phyloP scores from a whole-genome alignment of 2,888 invertebrate genomes.

The Tinea trinotella region DNA sequence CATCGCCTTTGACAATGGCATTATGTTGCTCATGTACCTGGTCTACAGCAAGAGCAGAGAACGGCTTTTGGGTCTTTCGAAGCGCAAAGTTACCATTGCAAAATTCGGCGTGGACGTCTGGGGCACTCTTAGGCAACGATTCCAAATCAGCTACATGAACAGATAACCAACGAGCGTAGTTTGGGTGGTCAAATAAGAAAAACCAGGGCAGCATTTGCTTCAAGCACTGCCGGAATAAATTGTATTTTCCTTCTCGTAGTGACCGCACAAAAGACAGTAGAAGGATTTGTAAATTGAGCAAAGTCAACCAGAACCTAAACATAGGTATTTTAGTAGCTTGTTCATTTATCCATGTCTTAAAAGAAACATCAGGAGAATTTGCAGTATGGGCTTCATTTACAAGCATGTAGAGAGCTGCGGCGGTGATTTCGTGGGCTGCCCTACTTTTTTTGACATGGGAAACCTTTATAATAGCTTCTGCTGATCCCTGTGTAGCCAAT shows the following conservation, averaged over 20 bases:
- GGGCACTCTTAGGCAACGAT: conserved; percentile 19
- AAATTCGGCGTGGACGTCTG: conserved; percentile 21
- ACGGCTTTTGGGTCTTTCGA: conserved; percentile 23
- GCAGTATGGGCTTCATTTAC: no score
- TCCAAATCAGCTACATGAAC: conserved; percentile 19
- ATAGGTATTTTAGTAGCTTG: no score
- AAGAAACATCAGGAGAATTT: no score
- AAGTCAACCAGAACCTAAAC: no score
- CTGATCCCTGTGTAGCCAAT: conserved; percentile 16
- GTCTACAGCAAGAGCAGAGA: conserved; percentile 27
- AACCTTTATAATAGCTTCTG: conserved; percentile 19
- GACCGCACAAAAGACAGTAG: no score
- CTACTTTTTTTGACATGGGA: conserved; percentile 19
- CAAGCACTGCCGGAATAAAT: no score
- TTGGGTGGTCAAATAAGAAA: conserved; percentile 19
- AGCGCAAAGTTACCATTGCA: conserved; percentile 21
- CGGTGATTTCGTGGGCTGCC: conserved; percentile 19
- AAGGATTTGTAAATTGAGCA: no score
- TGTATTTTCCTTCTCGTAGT: no score
- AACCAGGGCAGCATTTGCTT: conserved; percentile 19
- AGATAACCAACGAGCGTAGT: conserved; percentile 18
- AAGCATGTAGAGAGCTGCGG: no score
- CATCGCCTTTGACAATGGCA: conserved; percentile 26
- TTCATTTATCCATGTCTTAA: no score
- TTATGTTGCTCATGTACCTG: conserved; percentile 29